Conservation (phyloP, 2,888 invertebrate species). For the Hemaris fuciformis region DNA sequence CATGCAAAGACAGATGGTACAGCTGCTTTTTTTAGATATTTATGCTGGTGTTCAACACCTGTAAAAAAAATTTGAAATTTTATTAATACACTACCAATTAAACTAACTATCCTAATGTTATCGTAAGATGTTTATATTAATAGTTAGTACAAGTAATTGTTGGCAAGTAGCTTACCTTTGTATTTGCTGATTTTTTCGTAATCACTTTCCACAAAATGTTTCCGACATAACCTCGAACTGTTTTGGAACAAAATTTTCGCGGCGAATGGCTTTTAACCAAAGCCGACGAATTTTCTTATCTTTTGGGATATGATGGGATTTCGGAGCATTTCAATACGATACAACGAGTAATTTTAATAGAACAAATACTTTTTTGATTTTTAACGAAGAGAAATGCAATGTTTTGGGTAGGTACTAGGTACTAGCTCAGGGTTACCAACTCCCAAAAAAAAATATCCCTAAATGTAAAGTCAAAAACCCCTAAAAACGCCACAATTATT, state of each 20-base stretch:
- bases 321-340: neutral
- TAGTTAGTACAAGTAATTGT: neutral
- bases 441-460: too few relatives aligned
- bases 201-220: constrained; percentile 10
- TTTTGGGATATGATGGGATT: constrained; percentile 13
- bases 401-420: too few relatives aligned
- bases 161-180: constrained; percentile 4
- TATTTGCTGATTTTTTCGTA: constrained; percentile 8
- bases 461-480: too few relatives aligned
- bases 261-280: too few relatives aligned
- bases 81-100: neutral
- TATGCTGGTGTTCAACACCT: constrained; percentile 13
- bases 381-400: too few relatives aligned
- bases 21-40: constrained; percentile 8
- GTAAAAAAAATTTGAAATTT: neutral
- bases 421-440: too few relatives aligned
- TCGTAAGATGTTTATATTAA: neutral
- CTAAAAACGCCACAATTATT: too few relatives aligned
- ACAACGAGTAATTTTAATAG: neutral
- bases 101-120: neutral
- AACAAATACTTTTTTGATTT: neutral
- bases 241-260: too few relatives aligned
- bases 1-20: constrained; percentile 12
- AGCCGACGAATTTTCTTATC: neutral
- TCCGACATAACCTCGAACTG: too few relatives aligned